Percentiles rank a stretch among this genome's conserved stretches.
Evolutionary conservation across 2,113 vertebrate genomes (phyloP).

Genomic region (Lasiurus cinereus): DNA sequence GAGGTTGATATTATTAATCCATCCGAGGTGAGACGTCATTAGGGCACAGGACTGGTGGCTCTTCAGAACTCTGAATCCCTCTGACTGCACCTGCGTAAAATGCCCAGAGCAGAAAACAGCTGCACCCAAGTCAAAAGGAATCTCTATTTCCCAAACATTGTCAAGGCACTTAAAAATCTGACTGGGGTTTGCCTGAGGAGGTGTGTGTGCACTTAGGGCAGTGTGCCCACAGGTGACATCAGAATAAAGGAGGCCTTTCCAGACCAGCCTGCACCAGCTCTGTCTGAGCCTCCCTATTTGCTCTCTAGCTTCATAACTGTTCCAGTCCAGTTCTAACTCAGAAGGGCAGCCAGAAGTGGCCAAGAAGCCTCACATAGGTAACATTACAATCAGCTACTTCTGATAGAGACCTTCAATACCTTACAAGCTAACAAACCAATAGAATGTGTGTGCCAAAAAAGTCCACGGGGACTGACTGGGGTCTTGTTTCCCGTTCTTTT

Average conservation of each 20-base stretch:
- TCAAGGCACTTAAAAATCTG: neutral
- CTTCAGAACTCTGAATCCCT: neutral
- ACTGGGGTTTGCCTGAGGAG: neutral
- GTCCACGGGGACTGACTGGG: rapidly evolving
- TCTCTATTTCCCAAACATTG: neutral
- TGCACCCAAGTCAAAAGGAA: neutral
- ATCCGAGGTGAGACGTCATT: neutral
- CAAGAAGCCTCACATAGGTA: neutral
- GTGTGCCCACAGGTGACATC: neutral
- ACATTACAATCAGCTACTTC: neutral
- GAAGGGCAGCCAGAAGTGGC: neutral
- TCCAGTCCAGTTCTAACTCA: neutral
- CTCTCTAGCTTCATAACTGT: neutral
- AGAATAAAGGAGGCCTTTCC: rapidly evolving
- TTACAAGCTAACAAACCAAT: neutral
- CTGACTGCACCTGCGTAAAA: neutral
- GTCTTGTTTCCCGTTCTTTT: rapidly evolving
- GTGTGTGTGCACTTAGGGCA: neutral
- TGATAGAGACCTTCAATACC: neutral
- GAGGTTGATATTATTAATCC: neutral
- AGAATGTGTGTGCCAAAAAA: neutral
- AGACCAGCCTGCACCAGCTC: neutral
- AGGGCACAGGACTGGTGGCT: neutral
- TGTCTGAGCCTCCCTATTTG: neutral
- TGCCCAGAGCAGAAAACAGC: neutral